A percentile compares a stretch with the other conserved stretches of the same genome.
Evolutionary conservation across 2,113 vertebrate genomes (phyloP).

Genomic region (Columba janthina): DNA sequence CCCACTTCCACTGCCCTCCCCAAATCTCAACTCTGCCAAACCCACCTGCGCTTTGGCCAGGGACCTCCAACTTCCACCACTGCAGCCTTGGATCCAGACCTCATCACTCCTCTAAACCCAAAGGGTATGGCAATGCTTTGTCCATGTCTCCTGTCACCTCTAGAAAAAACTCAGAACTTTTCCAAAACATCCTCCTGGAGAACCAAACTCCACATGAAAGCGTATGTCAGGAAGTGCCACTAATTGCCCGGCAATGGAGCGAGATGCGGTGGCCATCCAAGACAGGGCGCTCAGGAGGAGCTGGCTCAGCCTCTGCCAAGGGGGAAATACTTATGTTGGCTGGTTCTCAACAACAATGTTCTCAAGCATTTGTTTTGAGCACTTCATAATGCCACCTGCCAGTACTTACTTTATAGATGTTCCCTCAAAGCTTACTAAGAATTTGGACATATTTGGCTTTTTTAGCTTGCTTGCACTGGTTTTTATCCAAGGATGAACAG

Average conservation of each 20-base stretch:
- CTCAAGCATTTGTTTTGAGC: constrained; percentile 64
- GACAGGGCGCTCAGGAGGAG: background rate
- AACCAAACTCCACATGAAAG: background rate
- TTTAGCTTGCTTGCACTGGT: constrained; percentile 61
- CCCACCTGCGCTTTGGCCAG: background rate
- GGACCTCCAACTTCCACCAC: background rate
- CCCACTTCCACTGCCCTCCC: background rate
- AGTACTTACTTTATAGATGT: constrained; percentile 11
- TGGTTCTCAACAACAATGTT: constrained; percentile 47
- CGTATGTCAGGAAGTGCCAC: background rate
- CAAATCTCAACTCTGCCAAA: background rate
- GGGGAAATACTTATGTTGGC: constrained; percentile 46
- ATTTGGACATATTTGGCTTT: constrained; percentile 57
- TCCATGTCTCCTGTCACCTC: background rate
- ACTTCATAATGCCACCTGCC: constrained; percentile 59
- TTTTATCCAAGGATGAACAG: constrained; percentile 69
- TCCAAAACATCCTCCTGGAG: background rate
- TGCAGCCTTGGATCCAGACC: background rate
- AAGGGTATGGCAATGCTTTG: background rate
- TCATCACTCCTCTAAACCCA: background rate
- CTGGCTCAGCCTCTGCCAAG: background rate
- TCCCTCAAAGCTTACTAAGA: constrained; percentile 25
- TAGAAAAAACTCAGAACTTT: background rate
- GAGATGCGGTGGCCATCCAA: background rate
- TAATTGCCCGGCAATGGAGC: background rate